Evolutionary conservation across 2,888 invertebrate genomes (phyloP).

Genomic region (Argynnis bischoffii): DNA sequence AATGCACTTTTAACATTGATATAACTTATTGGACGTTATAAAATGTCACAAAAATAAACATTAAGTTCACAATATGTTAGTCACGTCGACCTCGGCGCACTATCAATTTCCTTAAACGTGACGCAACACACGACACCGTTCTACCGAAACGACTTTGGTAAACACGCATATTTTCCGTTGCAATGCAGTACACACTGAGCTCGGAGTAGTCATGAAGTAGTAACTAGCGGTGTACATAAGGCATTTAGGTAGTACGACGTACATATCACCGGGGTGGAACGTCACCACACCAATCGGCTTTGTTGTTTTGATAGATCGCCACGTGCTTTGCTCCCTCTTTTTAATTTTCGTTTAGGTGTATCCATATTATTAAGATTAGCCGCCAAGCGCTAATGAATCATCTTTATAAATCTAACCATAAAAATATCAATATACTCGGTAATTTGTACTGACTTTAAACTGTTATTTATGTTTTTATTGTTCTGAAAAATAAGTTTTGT

Average conservation of each 20-base stretch:
- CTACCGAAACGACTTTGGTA: constrained; percentile 82
- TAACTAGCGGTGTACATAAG: constrained; percentile 82
- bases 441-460: too few relatives aligned
- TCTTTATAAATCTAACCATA: constrained; percentile 4
- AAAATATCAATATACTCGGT: too few relatives aligned
- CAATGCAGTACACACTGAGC: constrained; percentile 83
- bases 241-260: constrained; percentile 83
- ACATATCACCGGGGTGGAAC: constrained; percentile 82
- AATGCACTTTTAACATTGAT: constrained; percentile 60
- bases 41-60: constrained; percentile 62
- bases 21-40: constrained; percentile 53
- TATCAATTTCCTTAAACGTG: constrained; percentile 82
- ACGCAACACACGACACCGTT: constrained; percentile 82
- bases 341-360: constrained; percentile 47
- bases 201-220: constrained; percentile 82
- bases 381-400: constrained; percentile 29
- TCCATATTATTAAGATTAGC: constrained; percentile 38
- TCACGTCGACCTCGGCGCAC: constrained; percentile 80
- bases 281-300: constrained; percentile 81
- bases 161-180: constrained; percentile 83
- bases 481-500: too few relatives aligned
- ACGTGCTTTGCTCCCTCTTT: constrained; percentile 75
- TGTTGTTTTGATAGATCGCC: constrained; percentile 81
- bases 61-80: constrained; percentile 73
- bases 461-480: too few relatives aligned